phyloP scores from a whole-genome alignment of 2,113 vertebrate species.

The Pitta sordida region DNA sequence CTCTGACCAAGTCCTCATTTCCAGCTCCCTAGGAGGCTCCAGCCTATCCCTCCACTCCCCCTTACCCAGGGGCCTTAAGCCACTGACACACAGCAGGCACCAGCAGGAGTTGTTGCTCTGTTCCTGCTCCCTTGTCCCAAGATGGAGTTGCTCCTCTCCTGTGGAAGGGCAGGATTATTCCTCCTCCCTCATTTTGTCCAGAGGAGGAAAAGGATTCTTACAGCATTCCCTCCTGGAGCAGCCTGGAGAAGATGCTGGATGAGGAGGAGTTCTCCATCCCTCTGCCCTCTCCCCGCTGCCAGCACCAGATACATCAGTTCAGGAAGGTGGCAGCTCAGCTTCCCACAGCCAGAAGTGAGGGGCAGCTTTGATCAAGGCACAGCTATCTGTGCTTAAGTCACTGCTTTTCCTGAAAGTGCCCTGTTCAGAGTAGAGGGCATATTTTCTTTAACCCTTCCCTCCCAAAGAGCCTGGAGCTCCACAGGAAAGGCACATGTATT shows the following conservation, averaged over 20 bases:
- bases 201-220: not conserved
- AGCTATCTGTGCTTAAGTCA: not conserved
- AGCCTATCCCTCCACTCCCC: not conserved
- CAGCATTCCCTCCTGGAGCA: not conserved
- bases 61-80: not conserved
- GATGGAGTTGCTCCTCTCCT: not conserved
- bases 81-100: not conserved
- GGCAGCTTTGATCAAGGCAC: constrained; percentile 21
- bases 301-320: not conserved
- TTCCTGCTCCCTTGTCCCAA: not conserved
- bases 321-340: not conserved
- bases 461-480: not conserved
- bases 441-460: constrained; percentile 7
- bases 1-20: not conserved
- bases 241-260: not conserved
- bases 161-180: not conserved
- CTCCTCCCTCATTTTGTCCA: not conserved
- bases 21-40: not conserved
- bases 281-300: not conserved
- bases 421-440: not conserved
- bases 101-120: not conserved
- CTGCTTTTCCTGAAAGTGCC: not conserved
- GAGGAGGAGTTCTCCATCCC: not conserved
- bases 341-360: not conserved
- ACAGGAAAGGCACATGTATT: not conserved